Conservation (phyloP, 2,797 vertebrate genomes). For the Sebastes hubbsi region DNA sequence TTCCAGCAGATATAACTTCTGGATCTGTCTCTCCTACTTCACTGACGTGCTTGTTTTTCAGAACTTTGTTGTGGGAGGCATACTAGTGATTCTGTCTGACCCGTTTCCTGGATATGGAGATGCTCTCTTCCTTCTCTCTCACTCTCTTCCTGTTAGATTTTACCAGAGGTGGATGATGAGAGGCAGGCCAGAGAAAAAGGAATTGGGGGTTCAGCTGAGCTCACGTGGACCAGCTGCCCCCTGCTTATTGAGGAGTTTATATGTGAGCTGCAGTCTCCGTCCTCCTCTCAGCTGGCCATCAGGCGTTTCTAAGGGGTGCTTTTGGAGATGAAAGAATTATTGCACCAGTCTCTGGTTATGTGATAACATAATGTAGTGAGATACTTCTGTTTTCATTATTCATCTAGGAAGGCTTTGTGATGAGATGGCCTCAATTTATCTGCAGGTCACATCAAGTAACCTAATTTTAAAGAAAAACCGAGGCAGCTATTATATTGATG, state of each 20-base stretch:
- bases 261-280: background rate
- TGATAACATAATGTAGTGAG: background rate
- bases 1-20: background rate
- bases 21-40: background rate
- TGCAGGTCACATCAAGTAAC: background rate
- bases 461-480: background rate
- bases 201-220: background rate
- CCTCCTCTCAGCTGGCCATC: background rate
- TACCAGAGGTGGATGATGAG: slow-evolving; percentile 7
- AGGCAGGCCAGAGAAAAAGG: background rate
- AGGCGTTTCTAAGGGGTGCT: background rate
- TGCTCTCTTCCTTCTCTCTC: background rate
- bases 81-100: background rate
- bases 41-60: background rate
- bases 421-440: background rate
- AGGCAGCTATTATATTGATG: background rate
- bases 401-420: background rate
- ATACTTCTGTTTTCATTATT: background rate
- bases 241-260: slow-evolving; percentile 22
- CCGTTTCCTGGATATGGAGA: background rate
- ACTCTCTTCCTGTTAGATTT: background rate
- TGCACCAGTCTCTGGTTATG: background rate
- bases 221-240: slow-evolving; percentile 28
- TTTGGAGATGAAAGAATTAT: background rate
- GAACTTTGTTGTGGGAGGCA: background rate